phyloP scores from a whole-genome alignment of 2,797 vertebrate species.

The Malurus leucopterus region DNA sequence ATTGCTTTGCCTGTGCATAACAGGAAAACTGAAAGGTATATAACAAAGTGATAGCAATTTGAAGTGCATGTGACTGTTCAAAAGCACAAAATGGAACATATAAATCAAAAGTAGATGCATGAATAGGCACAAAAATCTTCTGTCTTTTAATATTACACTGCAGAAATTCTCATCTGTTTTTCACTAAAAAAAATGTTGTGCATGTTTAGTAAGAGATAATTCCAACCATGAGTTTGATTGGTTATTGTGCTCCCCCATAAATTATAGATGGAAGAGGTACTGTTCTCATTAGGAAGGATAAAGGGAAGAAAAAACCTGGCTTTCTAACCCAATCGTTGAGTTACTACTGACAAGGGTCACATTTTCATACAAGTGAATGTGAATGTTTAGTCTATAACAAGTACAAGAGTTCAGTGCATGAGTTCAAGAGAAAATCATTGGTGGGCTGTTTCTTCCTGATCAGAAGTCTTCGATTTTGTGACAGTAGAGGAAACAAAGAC shows the following conservation, averaged over 20 bases:
- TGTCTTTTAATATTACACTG: neutral
- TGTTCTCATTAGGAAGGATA: neutral
- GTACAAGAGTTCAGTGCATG: fast-evolving
- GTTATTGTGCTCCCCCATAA: neutral
- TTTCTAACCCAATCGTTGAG: neutral
- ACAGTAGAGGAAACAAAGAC: neutral
- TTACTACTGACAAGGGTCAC: neutral
- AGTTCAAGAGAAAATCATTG: neutral
- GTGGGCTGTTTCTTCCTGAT: neutral
- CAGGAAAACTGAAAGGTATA: neutral
- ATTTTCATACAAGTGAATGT: neutral
- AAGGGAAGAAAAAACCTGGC: neutral
- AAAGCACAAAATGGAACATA: neutral
- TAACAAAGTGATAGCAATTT: neutral
- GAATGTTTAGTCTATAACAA: neutral
- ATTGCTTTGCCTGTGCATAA: neutral
- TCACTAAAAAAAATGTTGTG: neutral
- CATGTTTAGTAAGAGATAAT: neutral
- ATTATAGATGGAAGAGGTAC: neutral
- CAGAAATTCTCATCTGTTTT: neutral
- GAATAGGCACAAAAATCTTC: neutral
- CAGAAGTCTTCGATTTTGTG: neutral
- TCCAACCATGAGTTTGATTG: neutral
- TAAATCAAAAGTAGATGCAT: neutral
- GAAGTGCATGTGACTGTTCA: neutral